Percentiles rank a stretch among this genome's conserved stretches.
These are phyloP conservation scores for Luffia ferchaultella DNA, from an alignment of 2,888 invertebrate genomes.

Conservation along the genomic window DNA sequence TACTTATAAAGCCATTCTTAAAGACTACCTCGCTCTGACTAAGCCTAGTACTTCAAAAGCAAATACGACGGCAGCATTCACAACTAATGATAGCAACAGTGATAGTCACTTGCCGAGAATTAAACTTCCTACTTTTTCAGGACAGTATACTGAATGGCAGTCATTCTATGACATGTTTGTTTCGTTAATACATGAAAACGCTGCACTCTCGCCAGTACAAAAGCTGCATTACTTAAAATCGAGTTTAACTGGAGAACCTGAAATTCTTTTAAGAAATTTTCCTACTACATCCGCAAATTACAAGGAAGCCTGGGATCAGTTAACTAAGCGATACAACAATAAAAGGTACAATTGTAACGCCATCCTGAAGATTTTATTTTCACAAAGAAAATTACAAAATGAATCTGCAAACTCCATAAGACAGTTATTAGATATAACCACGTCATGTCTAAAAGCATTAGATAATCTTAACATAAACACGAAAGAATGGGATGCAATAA, in stretches of 20 bases:
- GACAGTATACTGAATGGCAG: slow-evolving; percentile 16
- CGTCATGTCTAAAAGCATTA: slow-evolving; percentile 12
- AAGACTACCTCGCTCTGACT: too few species aligned
- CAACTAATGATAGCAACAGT: neutral
- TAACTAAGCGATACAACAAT: slow-evolving; percentile 15
- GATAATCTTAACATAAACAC: slow-evolving; percentile 12
- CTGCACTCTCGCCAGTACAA: too few species aligned
- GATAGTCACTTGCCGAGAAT: slow-evolving; percentile 13
- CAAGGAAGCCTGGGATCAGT: slow-evolving; percentile 13
- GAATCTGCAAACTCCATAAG: slow-evolving; percentile 12
- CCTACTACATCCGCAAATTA: slow-evolving; percentile 15
- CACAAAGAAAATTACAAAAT: slow-evolving; percentile 8
- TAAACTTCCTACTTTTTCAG: slow-evolving; percentile 12
- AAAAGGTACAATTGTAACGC: slow-evolving; percentile 15
- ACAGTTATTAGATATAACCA: slow-evolving; percentile 13
- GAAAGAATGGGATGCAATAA: slow-evolving; percentile 8
- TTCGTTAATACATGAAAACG: too few species aligned
- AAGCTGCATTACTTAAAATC: slow-evolving; percentile 18
- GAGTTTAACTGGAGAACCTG: slow-evolving; percentile 15
- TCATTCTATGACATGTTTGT: too few species aligned
- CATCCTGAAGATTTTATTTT: slow-evolving; percentile 14
- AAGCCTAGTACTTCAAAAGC: too few species aligned
- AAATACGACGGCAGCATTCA: too few species aligned
- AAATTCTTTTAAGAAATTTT: slow-evolving; percentile 12
- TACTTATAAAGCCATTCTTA: too few species aligned